A percentile compares a stretch with the other conserved stretches of the same genome.
Evolutionary conservation across 2,113 vertebrate genomes (phyloP).

Genomic region (Passer montanus): DNA sequence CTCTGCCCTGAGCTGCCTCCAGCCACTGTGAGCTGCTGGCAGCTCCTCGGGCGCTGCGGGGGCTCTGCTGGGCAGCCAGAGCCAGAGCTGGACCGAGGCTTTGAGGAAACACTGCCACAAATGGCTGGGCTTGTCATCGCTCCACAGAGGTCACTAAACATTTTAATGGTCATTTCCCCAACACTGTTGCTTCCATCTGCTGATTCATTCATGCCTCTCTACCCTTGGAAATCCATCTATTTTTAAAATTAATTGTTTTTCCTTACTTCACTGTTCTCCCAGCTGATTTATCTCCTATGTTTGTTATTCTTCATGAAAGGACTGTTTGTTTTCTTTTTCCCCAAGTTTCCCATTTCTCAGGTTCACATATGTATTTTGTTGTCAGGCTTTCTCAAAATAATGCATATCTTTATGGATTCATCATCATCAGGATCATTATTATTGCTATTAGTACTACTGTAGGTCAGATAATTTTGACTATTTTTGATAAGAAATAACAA

Average conservation of each 20-base stretch:
- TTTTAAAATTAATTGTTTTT: not conserved
- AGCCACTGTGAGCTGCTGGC: not conserved
- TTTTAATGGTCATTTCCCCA: not conserved
- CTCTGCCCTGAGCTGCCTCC: not conserved
- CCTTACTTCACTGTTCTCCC: not conserved
- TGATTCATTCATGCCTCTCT: not conserved
- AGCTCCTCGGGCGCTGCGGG: fast-evolving
- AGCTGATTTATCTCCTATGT: not conserved
- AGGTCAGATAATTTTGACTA: not conserved
- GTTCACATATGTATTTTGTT: not conserved
- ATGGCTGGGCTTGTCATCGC: not conserved
- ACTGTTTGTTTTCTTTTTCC: not conserved
- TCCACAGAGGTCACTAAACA: not conserved
- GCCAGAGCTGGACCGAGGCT: not conserved
- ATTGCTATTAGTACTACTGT: not conserved
- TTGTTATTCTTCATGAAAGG: not conserved
- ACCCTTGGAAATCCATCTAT: not conserved
- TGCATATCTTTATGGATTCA: not conserved
- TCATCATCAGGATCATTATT: not conserved
- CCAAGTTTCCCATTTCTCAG: not conserved
- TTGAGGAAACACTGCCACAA: not conserved
- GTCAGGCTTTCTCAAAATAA: not conserved
- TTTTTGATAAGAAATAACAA: not conserved
- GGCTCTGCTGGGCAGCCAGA: not conserved
- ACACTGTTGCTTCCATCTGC: not conserved